Evolutionary conservation across 2,888 invertebrate genomes (phyloP).

Genomic region (Macrosiphum euphorbiae): DNA sequence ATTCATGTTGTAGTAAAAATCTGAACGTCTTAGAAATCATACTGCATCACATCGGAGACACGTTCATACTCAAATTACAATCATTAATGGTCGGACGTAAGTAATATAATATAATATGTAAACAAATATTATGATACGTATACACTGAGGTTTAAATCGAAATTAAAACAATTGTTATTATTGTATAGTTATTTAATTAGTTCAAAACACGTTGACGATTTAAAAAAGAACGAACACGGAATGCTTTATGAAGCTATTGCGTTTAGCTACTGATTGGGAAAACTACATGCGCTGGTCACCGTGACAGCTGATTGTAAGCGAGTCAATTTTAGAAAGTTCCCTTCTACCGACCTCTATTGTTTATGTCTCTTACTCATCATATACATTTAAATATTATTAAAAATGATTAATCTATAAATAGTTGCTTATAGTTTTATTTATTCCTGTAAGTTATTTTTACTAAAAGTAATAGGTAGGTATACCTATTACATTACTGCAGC

Average conservation of each 20-base stretch:
- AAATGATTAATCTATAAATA: constrained; percentile 8
- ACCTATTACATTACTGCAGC: background rate
- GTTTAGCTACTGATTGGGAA: constrained; percentile 49
- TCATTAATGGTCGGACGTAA: background rate
- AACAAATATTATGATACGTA: background rate
- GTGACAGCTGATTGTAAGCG: constrained; percentile 44
- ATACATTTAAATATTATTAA: constrained; percentile 1
- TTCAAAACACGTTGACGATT: background rate
- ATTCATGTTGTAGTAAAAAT: constrained; percentile 42
- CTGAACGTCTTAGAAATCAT: constrained; percentile 7
- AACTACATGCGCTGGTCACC: constrained; percentile 45
- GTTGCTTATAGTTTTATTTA: background rate
- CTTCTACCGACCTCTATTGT: constrained; percentile 56
- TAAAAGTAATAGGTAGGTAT: background rate
- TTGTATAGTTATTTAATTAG: constrained; percentile 1
- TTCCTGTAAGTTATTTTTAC: background rate
- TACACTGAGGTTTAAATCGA: background rate
- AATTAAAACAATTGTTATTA: background rate
- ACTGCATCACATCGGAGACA: background rate
- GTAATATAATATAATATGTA: background rate
- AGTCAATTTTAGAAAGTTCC: constrained; percentile 62
- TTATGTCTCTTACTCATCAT: constrained; percentile 17
- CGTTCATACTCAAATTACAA: background rate
- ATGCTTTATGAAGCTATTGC: constrained; percentile 15
- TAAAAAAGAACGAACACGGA: background rate